phyloP scores from a whole-genome alignment of 2,113 vertebrate species.

The Gambusia affinis region DNA sequence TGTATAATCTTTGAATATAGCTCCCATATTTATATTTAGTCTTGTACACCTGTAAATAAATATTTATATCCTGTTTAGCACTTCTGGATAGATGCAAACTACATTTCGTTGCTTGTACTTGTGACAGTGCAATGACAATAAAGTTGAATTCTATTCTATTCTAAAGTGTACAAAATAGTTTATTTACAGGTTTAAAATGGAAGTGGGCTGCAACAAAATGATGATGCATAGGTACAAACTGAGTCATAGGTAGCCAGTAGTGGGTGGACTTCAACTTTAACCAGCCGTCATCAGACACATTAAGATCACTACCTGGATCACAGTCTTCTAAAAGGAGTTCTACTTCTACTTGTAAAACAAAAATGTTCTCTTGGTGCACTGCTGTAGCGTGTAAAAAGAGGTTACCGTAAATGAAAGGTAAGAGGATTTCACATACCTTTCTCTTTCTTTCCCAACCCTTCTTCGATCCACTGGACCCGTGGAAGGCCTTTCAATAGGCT shows the following conservation, averaged over 20 bases:
- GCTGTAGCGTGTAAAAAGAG: conserved; percentile 4
- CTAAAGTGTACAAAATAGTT: too few species aligned
- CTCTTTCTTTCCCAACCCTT: conserved; percentile 88
- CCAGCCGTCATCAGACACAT: neutral
- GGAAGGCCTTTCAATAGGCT: conserved; percentile 91
- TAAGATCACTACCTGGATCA: neutral
- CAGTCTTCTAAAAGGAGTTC: neutral
- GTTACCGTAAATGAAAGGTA: conserved; percentile 31
- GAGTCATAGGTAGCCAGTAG: neutral
- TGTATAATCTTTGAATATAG: too few species aligned
- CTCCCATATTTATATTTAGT: too few species aligned
- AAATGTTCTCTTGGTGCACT: neutral
- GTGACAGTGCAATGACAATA: too few species aligned
- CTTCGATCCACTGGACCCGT: conserved; percentile 95
- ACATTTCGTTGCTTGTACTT: too few species aligned
- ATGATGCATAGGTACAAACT: neutral
- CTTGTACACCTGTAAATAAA: too few species aligned
- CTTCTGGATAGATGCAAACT: too few species aligned
- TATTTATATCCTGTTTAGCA: too few species aligned
- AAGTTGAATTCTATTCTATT: too few species aligned
- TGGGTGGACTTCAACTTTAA: neutral
- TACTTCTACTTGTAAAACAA: neutral
- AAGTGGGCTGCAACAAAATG: too few species aligned
- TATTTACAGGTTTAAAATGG: too few species aligned
- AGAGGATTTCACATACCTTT: conserved; percentile 83